Base-by-base conservation (phyloP, 2,797 vertebrate genomes). In the Oreochromis mossambicus region DNA sequence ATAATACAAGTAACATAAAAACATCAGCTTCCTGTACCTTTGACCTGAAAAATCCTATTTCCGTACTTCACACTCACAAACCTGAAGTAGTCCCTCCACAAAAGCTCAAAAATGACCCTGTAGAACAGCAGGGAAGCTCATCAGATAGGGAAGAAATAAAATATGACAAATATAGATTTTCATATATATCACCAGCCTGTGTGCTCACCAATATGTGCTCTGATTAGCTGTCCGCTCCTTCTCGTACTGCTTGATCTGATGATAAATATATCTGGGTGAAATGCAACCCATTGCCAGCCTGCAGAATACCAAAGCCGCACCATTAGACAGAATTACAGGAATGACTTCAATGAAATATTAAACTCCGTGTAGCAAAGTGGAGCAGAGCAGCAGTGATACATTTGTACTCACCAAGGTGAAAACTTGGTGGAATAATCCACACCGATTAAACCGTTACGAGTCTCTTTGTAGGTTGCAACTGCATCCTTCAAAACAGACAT, bases 81-180 rank as follows among this genome's bases (percentile, higher is more conserved):
- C 80, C 90, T 96, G 86, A 98, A 97, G 88, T 97, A 98, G 94
- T 97, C 97, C 66, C 97, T 94, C 97, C 97, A 97, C 14, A 97
- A 77, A 79, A 98, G 96, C 19, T 97, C 97, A 95, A 97, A 98
- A 83, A 97, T 92, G 26, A 98, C 96, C 97, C 97, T 97, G 86
- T 11, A 73, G 41, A 11, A 86, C 6, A 86, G 14, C 70, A 34
- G 11, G 19, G 46, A 50, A 75, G 15, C 43, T 50, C 15, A 50
- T 75, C 26, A 58, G n/a, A 58, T 38, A 63, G 11, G 2, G 34
- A 38, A 63, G 36, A 38, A 63, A 2, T 63, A 2, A 63, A 63
- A 63, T 38, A 63, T 63, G 0, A 63, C 19, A 63, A 63, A 63
- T 38, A 3, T 38, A 63, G 11, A 38, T 63, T 38, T 63, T 63